A percentile compares a stretch with the other conserved stretches of the same genome.
phyloP scores from a whole-genome alignment of 2,797 vertebrate species.

The Sebastiscus albofasciatus region DNA sequence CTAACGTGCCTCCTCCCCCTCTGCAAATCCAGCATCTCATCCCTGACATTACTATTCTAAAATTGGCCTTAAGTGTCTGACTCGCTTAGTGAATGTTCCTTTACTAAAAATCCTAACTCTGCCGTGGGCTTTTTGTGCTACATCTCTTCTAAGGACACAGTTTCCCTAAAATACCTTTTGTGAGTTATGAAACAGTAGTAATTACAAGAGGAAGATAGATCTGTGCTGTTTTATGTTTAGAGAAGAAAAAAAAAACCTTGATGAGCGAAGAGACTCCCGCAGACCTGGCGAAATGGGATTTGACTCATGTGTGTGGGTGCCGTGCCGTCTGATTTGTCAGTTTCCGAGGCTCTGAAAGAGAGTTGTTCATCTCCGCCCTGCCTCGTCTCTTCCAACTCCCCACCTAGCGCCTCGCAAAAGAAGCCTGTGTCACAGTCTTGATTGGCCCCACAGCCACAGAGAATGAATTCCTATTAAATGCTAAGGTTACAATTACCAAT shows the following conservation, averaged over 20 bases:
- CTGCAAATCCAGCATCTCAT: conserved; percentile 7
- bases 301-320: conserved; percentile 52
- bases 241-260: conserved; percentile 13
- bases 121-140: conserved; percentile 27
- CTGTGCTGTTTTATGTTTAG: conserved; percentile 39
- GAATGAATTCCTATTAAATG: conserved; percentile 69
- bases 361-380: conserved; percentile 48
- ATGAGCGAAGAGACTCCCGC: conserved; percentile 38
- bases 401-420: conserved; percentile 26
- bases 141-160: conserved; percentile 2
- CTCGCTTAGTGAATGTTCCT: conserved; percentile 40
- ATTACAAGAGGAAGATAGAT: conserved; percentile 44
- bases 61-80: conserved; percentile 53
- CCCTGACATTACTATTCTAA: conserved; percentile 36
- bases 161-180: conserved; percentile 47
- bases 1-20: conserved; percentile 11
- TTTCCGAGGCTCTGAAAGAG: conserved; percentile 51
- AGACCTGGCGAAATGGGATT: conserved; percentile 58
- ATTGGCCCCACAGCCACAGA: conserved; percentile 52
- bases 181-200: conserved; percentile 33
- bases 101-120: conserved; percentile 43
- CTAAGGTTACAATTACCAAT: conserved; percentile 73
- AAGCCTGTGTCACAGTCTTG: conserved; percentile 46
- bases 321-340: conserved; percentile 53
- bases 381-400: conserved; percentile 36